Conservation (phyloP, 2,113 vertebrate genomes). For the Oreochromis niloticus region DNA sequence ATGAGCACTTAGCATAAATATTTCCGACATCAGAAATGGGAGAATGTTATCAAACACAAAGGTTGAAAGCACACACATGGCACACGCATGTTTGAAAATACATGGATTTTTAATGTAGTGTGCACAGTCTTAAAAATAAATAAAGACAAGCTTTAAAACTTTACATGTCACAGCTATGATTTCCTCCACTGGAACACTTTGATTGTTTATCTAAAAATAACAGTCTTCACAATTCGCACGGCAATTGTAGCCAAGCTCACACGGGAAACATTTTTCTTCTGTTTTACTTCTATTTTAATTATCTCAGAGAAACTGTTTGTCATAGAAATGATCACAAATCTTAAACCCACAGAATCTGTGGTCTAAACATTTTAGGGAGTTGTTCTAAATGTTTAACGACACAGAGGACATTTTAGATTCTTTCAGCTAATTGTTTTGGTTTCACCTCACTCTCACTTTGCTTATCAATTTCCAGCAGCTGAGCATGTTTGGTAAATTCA, state of each 20-base stretch:
- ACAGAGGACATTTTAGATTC: background rate
- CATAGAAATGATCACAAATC: background rate
- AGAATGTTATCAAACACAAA: conserved; percentile 56
- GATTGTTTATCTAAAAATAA: background rate
- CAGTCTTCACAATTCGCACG: background rate
- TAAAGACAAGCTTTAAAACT: background rate
- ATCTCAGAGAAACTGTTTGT: no score
- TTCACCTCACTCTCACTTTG: background rate
- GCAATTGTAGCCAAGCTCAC: background rate
- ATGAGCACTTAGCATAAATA: conserved; percentile 56
- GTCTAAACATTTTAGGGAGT: background rate
- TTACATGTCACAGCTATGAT: background rate
- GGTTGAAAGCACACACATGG: conserved; percentile 2
- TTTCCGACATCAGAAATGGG: conserved; percentile 40
- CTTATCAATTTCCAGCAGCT: background rate
- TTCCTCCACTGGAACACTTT: background rate
- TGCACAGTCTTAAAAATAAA: background rate
- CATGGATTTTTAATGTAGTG: background rate
- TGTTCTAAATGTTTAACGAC: background rate
- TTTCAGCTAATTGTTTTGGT: background rate
- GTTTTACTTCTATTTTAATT: background rate
- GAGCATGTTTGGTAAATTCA: background rate
- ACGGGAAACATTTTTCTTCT: background rate
- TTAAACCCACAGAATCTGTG: background rate
- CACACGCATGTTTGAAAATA: background rate